These are phyloP conservation scores for Dendroctonus valens DNA, from an alignment of 1,140 invertebrate species.

Conservation along the genomic window DNA sequence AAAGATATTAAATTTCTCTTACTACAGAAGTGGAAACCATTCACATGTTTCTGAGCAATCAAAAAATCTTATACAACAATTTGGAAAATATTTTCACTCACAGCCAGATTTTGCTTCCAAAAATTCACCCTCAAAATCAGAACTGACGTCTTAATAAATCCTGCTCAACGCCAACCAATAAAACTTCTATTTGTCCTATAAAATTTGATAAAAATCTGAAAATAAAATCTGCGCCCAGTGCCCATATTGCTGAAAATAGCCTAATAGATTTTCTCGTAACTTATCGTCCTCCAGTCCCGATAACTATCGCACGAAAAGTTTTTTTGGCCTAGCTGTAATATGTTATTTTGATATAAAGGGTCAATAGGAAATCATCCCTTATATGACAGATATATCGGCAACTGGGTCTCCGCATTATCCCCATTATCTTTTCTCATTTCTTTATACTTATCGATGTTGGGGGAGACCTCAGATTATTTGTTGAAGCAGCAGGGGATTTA, in stretches of 20 bases:
- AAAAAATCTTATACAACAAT: too few species aligned
- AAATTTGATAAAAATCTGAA: background rate
- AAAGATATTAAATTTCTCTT: too few species aligned
- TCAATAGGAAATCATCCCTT: constrained; percentile 33
- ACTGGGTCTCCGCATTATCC: constrained; percentile 20
- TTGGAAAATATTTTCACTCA: too few species aligned
- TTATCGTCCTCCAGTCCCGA: constrained; percentile 17
- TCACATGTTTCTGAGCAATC: too few species aligned
- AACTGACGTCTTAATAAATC: background rate
- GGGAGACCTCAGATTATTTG: constrained; percentile 32
- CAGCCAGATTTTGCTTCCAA: too few species aligned
- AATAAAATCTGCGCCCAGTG: constrained; percentile 12
- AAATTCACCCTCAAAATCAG: background rate
- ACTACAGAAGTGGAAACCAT: too few species aligned
- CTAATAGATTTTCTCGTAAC: constrained; percentile 25
- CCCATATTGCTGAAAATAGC: constrained; percentile 28
- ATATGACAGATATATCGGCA: constrained; percentile 33
- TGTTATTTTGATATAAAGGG: constrained; percentile 34
- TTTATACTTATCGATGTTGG: constrained; percentile 33
- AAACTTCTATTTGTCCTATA: constrained; percentile 19
- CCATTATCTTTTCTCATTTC: constrained; percentile 33
- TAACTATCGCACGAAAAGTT: constrained; percentile 13
- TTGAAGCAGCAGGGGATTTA: constrained; percentile 14
- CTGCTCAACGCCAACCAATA: constrained; percentile 1
- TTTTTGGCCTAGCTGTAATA: constrained; percentile 21